Evolutionary conservation across 1,140 invertebrate species (phyloP).

Genomic region (Lasaia peninsularis): DNA sequence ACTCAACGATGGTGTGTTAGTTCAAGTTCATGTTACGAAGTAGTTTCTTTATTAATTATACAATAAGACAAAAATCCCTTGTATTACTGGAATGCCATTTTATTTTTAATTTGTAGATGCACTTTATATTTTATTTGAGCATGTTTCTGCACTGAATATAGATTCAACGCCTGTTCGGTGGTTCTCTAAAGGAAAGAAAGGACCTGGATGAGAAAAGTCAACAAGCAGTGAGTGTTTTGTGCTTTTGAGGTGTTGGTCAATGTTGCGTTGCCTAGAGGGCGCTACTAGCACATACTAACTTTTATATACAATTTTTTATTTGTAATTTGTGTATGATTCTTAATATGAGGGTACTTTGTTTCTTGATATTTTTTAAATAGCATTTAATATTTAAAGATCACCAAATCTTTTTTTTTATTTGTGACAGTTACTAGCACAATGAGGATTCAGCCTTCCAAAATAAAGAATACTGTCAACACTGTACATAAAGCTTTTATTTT

Average conservation of each 20-base stretch:
- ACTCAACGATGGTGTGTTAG: no score
- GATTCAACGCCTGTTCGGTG: slow-evolving; percentile 81
- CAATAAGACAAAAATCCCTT: background rate
- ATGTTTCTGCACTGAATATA: slow-evolving; percentile 61
- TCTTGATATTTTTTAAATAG: no score
- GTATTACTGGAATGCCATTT: background rate
- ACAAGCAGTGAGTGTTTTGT: slow-evolving; percentile 79
- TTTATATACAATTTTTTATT: background rate
- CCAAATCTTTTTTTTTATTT: no score
- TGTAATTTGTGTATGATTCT: background rate
- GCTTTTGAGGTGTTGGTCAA: slow-evolving; percentile 15
- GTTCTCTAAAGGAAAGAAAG: slow-evolving; percentile 78
- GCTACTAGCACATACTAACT: background rate
- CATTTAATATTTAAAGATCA: no score
- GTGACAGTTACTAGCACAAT: no score
- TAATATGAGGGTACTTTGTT: no score
- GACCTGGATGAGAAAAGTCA: slow-evolving; percentile 79
- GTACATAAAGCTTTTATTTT: background rate
- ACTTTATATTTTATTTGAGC: slow-evolving; percentile 14
- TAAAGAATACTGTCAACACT: no score
- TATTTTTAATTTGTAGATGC: slow-evolving; percentile 29
- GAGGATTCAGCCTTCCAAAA: no score
- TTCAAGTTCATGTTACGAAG: no score
- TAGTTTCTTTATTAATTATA: no score
- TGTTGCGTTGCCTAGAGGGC: slow-evolving; percentile 1